A percentile compares a stretch with the other conserved stretches of the same genome.
Evolutionary conservation across 2,797 vertebrate genomes (phyloP).

Genomic region (Neopelma chrysocephalum): DNA sequence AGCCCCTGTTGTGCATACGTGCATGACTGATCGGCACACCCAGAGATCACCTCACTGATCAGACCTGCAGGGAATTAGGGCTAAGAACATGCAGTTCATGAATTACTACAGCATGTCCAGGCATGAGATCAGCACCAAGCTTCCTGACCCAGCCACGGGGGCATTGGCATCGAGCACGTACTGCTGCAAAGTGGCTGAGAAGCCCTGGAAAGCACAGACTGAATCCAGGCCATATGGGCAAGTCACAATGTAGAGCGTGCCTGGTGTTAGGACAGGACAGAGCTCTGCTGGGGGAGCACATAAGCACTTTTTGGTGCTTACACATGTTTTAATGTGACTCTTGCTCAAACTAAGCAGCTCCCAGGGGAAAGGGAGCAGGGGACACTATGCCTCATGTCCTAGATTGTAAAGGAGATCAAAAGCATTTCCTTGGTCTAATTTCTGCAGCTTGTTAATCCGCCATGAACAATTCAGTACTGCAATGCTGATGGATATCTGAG

Average conservation of each 20-base stretch:
- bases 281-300: background rate
- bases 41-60: background rate
- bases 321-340: background rate
- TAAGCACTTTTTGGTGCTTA: background rate
- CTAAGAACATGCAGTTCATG: background rate
- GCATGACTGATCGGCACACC: background rate
- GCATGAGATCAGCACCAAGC: background rate
- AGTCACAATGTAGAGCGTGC: accelerated
- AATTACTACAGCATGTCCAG: background rate
- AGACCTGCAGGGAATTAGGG: background rate
- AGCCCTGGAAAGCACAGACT: background rate
- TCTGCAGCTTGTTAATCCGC: background rate
- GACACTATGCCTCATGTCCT: background rate
- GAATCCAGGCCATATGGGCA: background rate
- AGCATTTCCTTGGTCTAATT: conserved; percentile 9
- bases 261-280: background rate
- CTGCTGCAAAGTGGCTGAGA: background rate
- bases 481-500: background rate
- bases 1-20: background rate
- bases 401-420: background rate
- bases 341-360: background rate
- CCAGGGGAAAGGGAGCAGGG: background rate
- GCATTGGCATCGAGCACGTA: accelerated
- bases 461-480: background rate
- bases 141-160: background rate